A percentile compares a stretch with the other conserved stretches of the same genome.
Conservation (phyloP, 2,797 vertebrate species). For the Myoxocephalus aenaeus region DNA sequence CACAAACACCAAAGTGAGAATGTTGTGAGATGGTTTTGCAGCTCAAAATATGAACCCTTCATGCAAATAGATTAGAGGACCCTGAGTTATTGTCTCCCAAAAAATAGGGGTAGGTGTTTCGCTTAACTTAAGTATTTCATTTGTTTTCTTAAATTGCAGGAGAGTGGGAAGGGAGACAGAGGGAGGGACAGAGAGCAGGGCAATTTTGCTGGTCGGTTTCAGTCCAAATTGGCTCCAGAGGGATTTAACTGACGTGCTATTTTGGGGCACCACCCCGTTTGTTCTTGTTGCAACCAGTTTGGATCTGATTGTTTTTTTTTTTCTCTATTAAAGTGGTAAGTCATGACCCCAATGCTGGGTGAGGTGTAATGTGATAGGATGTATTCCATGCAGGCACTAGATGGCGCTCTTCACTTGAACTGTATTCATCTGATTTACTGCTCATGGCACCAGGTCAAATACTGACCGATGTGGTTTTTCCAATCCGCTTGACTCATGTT, state of each 20-base stretch:
- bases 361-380: conserved; percentile 16
- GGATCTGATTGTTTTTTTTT: conserved; percentile 11
- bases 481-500: conserved; percentile 42
- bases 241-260: conserved; percentile 12
- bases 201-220: not conserved
- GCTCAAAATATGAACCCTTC: not conserved
- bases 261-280: not conserved
- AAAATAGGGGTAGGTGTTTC: not conserved
- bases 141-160: not conserved
- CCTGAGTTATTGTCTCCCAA: conserved; percentile 2
- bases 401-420: conserved; percentile 74
- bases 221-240: conserved; percentile 13
- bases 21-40: not conserved
- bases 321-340: conserved; percentile 4
- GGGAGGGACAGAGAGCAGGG: not conserved
- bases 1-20: conserved; percentile 5
- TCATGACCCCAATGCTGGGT: not conserved
- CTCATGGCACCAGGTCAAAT: conserved; percentile 48
- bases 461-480: conserved; percentile 31
- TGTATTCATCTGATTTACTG: conserved; percentile 29
- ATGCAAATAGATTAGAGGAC: conserved; percentile 1
- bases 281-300: conserved; percentile 11
- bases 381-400: conserved; percentile 73
- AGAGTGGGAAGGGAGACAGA: not conserved
- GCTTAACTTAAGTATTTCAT: not conserved